Evolutionary conservation across 2,797 vertebrate species (phyloP).

Genomic region (Galaxias olidus): DNA sequence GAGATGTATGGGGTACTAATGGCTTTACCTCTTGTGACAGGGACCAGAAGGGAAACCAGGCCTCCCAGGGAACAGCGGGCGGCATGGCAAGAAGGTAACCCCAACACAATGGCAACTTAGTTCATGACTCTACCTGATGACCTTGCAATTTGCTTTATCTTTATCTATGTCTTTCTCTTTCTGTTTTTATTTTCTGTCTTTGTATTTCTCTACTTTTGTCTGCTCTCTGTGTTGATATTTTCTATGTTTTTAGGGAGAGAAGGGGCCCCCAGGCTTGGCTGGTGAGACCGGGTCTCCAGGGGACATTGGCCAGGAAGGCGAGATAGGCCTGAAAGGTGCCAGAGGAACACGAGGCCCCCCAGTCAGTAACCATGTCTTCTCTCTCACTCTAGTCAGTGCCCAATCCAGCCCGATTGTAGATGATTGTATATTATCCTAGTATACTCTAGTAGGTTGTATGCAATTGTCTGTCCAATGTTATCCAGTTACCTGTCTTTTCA

Average conservation of each 20-base stretch:
- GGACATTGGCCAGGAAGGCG: slow-evolving; percentile 78
- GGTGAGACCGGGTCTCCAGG: slow-evolving; percentile 86
- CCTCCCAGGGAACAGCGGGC: slow-evolving; percentile 84
- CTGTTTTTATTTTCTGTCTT: background rate
- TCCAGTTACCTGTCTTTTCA: too few relatives aligned
- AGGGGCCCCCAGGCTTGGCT: slow-evolving; percentile 78
- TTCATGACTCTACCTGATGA: background rate
- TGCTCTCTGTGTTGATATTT: too few relatives aligned
- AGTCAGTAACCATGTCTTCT: slow-evolving; percentile 68
- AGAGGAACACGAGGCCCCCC: slow-evolving; percentile 88
- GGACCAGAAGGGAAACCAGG: slow-evolving; percentile 90
- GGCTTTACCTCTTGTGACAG: slow-evolving; percentile 62
- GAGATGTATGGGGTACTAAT: background rate
- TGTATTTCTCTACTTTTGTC: slow-evolving; percentile 10
- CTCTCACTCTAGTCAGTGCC: background rate
- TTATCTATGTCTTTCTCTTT: background rate
- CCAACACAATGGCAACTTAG: background rate
- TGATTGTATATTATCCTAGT: background rate
- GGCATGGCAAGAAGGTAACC: slow-evolving; percentile 89
- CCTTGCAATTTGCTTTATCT: background rate
- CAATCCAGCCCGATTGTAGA: background rate
- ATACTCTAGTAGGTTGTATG: background rate
- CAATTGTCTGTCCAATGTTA: too few relatives aligned
- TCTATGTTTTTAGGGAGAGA: slow-evolving; percentile 80
- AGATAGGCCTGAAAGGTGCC: slow-evolving; percentile 87